Base-by-base conservation (phyloP, 2,888 invertebrate species). In the Camponotus fellah region DNA sequence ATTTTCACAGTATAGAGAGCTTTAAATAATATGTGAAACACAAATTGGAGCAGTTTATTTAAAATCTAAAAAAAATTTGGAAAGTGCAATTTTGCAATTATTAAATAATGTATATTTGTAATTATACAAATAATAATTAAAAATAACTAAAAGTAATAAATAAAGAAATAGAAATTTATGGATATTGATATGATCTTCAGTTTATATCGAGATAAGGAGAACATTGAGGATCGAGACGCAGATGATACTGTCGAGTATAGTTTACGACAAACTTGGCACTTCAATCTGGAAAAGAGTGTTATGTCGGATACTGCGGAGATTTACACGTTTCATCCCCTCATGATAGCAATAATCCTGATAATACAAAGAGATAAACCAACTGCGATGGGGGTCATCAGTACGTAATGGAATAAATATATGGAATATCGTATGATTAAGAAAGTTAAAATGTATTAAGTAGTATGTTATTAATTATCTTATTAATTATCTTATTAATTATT, bases 201-300 rank as follows among this genome's bases (percentile, higher is more conserved):
- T 80, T 97, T 98, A 95, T 97, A 97, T 97, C 97, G 97, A 93
- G 96, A 97, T 90, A 98, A 98, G 95, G 96, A 97, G 12, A 96
- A 97, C 87, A 91, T 97, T 0, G 96, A 96, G 85, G 98, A 98
- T 90, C 95, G 97, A 83, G 96, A 96, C 14, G 96, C 96, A 12
- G 96, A 97, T 60, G 98, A 98, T 91, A 97, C 97, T 0, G 96
- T 98, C 4, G 96, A 96, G 0, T 98, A 97, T 93, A 96, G 96
- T 90, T 96, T 96, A 93, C 95, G 96, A 74, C 97, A 97, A 89
- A 96, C 96, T 0, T 98, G 97, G 92, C 95, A 96, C 81, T 97
- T 97, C 94, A 96, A 96, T 84, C 95, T 95, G 12, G 96, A 96
- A 58, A 95, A 96, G 9, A 96, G 96, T 0, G 95, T 97, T 0